These are phyloP conservation scores for Empis stercorea DNA, from an alignment of 2,888 invertebrate genomes.

Conservation along the genomic window DNA sequence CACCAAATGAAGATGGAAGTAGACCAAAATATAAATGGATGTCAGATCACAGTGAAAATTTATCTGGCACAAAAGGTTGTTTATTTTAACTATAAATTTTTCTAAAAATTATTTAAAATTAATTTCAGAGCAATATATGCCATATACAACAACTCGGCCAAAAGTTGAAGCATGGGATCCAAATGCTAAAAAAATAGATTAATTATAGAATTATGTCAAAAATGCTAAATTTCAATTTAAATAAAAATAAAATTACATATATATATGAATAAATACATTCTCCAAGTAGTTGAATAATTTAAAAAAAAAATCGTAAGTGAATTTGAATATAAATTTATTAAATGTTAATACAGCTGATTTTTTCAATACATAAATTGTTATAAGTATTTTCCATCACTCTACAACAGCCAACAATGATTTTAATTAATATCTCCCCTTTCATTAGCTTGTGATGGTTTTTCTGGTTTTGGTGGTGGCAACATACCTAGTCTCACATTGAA, in stretches of 20 bases:
- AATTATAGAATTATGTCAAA: background rate
- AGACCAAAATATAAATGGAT: conserved; percentile 80
- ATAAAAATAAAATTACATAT: too few relatives aligned
- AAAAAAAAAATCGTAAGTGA: too few relatives aligned
- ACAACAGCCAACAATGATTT: too few relatives aligned
- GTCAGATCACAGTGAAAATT: conserved; percentile 68
- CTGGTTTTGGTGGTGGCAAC: conserved; percentile 12
- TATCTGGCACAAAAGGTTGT: conserved; percentile 58
- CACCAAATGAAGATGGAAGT: conserved; percentile 45
- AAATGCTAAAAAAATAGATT: conserved; percentile 13
- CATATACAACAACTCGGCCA: conserved; percentile 77
- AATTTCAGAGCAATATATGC: conserved; percentile 55
- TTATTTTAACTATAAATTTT: background rate
- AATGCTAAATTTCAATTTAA: background rate
- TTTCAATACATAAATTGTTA: too few relatives aligned
- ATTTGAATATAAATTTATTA: too few relatives aligned
- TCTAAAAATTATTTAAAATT: background rate
- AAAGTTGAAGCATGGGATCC: conserved; percentile 83
- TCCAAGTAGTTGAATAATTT: too few relatives aligned
- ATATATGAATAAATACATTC: too few relatives aligned
- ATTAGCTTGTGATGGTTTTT: too few relatives aligned
- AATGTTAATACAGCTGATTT: too few relatives aligned
- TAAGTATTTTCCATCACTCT: too few relatives aligned
- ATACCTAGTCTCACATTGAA: conserved; percentile 27
- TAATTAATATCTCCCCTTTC: too few relatives aligned